A percentile compares a stretch with the other conserved stretches of the same genome.
Evolutionary conservation across 2,888 invertebrate genomes (phyloP).

Genomic region (Agrochola lychnidis): DNA sequence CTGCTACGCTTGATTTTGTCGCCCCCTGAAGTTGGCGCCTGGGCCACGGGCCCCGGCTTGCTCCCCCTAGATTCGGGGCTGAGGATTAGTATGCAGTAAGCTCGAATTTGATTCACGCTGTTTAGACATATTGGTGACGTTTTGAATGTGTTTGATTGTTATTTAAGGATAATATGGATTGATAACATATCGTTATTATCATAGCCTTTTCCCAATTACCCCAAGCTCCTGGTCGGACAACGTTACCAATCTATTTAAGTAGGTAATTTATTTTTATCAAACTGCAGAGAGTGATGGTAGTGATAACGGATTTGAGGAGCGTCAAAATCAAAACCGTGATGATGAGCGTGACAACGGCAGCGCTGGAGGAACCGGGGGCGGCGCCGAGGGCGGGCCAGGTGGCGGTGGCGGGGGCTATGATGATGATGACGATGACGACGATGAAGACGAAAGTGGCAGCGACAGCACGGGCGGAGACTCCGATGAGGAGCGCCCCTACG

Average conservation of each 20-base stretch:
- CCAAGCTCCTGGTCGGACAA: neutral
- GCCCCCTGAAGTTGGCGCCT: too few relatives aligned
- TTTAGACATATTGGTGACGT: too few relatives aligned
- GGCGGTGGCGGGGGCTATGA: conserved; percentile 7
- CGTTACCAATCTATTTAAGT: neutral
- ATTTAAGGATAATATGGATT: neutral
- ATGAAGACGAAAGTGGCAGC: conserved; percentile 28
- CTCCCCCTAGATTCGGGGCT: too few relatives aligned
- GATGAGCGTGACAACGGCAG: conserved; percentile 29
- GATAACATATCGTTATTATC: neutral
- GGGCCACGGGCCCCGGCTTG: too few relatives aligned
- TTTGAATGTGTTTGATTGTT: too few relatives aligned
- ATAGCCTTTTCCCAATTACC: neutral
- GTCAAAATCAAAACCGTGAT: conserved; percentile 18
- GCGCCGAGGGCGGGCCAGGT: conserved; percentile 12
- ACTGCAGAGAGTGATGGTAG: conserved; percentile 52
- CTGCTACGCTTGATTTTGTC: too few relatives aligned
- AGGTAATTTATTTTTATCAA: neutral
- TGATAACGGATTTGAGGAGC: conserved; percentile 38
- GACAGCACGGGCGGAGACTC: conserved; percentile 61
- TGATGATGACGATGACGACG: conserved; percentile 36
- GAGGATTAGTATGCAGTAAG: too few relatives aligned
- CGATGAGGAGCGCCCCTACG: conserved; percentile 77
- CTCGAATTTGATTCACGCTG: too few relatives aligned
- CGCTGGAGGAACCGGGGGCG: conserved; percentile 2